A percentile compares a stretch with the other conserved stretches of the same genome.
Conservation (phyloP, 2,113 vertebrate genomes). For the Seriola rivoliana region DNA sequence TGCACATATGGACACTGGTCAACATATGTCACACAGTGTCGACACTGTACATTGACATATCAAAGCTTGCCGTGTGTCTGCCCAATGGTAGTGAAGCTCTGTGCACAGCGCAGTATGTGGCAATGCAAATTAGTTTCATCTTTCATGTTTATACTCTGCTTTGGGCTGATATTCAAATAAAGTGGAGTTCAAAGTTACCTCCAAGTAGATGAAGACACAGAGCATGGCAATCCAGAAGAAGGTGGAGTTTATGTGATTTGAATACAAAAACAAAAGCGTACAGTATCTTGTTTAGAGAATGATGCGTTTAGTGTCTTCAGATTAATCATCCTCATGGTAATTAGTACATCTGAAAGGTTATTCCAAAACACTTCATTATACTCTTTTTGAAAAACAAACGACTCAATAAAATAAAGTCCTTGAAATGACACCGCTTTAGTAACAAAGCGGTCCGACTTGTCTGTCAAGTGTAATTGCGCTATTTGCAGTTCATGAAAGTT, state of each 20-base stretch:
- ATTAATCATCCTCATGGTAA: conserved; percentile 30
- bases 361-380: conserved; percentile 39
- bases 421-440: conserved; percentile 29
- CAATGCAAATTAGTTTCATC: not conserved
- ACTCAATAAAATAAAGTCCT: conserved; percentile 44
- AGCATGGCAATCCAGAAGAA: conserved; percentile 13
- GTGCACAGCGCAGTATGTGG: not conserved
- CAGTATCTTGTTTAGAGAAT: conserved; percentile 23
- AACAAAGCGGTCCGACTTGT: not conserved
- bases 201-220: not conserved
- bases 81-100: not conserved
- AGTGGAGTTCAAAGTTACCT: conserved; percentile 23
- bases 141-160: conserved; percentile 28
- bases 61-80: not conserved
- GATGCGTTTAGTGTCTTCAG: conserved; percentile 3
- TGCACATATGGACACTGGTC: not conserved
- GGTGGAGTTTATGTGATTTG: not conserved
- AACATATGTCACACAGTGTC: conserved; percentile 7
- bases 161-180: conserved; percentile 23
- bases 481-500: conserved; percentile 53
- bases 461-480: conserved; percentile 26
- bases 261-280: too few species aligned
- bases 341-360: conserved; percentile 46
- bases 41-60: conserved; percentile 4
- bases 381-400: conserved; percentile 47